Evolutionary conservation across 2,888 invertebrate species (phyloP).

Genomic region (Apamea crenata): DNA sequence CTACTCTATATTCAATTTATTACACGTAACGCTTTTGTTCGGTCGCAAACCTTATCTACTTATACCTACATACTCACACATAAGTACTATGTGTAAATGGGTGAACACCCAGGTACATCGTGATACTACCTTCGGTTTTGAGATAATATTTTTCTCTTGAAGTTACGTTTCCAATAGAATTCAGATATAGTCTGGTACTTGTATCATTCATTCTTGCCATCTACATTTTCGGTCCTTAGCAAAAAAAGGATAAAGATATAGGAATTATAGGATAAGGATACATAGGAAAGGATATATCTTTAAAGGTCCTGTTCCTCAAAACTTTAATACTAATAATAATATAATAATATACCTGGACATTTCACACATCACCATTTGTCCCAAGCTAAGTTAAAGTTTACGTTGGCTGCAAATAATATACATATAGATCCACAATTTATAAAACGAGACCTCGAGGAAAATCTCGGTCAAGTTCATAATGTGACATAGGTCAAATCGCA

Average conservation of each 20-base stretch:
- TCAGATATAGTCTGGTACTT: neutral
- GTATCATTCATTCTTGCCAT: neutral
- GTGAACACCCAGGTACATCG: conserved; percentile 12
- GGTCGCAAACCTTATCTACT: conserved; percentile 56
- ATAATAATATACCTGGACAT: too few species aligned
- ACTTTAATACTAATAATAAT: too few species aligned
- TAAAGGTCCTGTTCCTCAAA: too few species aligned
- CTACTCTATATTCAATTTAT: conserved; percentile 71
- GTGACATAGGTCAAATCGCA: conserved; percentile 25
- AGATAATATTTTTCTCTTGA: conserved; percentile 8
- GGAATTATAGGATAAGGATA: neutral
- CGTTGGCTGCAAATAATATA: conserved; percentile 1
- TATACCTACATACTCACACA: conserved; percentile 14
- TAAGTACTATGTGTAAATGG: conserved; percentile 15
- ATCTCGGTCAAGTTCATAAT: conserved; percentile 22
- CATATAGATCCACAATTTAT: conserved; percentile 3
- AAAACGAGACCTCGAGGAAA: neutral
- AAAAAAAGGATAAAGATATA: neutral
- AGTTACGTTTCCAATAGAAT: conserved; percentile 12
- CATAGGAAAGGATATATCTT: neutral
- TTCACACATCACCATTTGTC: too few species aligned
- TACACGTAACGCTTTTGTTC: conserved; percentile 72
- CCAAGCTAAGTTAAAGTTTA: too few species aligned
- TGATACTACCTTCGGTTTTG: conserved; percentile 10
- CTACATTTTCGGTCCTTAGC: neutral